Evolutionary conservation across 1,140 invertebrate species (phyloP), one percentile per base, ranked within the genome.

Genomic region (Zaprionus tsacasi): DNA sequence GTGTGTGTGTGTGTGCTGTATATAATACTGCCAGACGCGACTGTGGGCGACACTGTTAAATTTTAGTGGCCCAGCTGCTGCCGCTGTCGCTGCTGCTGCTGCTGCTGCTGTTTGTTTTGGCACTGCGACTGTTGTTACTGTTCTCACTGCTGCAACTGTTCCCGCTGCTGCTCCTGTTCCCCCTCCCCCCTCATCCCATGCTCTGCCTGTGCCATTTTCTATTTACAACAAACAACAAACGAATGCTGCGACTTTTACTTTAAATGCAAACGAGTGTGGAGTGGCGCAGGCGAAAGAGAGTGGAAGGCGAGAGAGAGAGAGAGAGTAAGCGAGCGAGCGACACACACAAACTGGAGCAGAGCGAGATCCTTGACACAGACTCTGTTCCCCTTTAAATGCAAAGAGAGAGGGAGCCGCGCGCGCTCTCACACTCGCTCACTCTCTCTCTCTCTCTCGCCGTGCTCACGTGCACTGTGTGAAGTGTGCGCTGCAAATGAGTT

Each of bases 161-260:
- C 10, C 11, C n/a, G 3, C 45, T 25, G 10, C 21, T n/a, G n/a
- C 40, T 6, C 7, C 40, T 15, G n/a, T 45, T 15, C n/a, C n/a
- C 54, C 6, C 12, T 8, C 1, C 30, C 52, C 10, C 5, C 33
- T 35, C 33, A n/a, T n/a, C n/a, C n/a, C n/a, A n/a, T n/a, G n/a
- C n/a, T n/a, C n/a, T n/a, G 33, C 33, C 5, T 57, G 30, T 30
- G 15, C 17, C 21, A n/a, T 27, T 25, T 66, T 59, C 64, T 68
- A 68, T 73, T 60, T 43, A 30, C 35, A 48, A 57, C 67, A 73
- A 59, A 55, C 27, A 68, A 67, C 58, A 69, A 77, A 74, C 63
- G 70, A 78, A 75, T 70, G 71, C 74, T 40, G 71, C 54, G 52
- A 66, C 67, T 81, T 81, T 77, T 61, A 74, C 65, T 71, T 83